phyloP scores from a whole-genome alignment of 1,140 invertebrate species.

The Hypsibius dujardini region DNA sequence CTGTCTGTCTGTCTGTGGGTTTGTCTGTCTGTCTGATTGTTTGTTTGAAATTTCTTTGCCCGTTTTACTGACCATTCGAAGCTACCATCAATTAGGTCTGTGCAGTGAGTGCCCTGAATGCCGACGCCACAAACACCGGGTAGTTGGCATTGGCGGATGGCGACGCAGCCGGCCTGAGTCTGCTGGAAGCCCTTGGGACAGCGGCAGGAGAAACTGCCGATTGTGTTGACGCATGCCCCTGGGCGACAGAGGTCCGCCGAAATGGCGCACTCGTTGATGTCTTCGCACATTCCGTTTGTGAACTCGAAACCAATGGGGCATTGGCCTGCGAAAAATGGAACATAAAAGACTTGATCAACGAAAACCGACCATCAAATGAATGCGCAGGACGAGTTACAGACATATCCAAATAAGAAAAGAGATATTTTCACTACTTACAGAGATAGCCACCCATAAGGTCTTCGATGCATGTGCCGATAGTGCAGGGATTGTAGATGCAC shows the following conservation, averaged over 20 bases:
- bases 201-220: constrained; percentile 60
- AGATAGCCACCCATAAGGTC: background rate
- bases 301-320: constrained; percentile 1
- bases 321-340: background rate
- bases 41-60: too few species aligned
- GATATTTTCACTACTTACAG: too few species aligned
- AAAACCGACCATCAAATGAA: too few species aligned
- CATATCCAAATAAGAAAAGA: too few species aligned
- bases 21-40: too few species aligned
- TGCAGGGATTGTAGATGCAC: constrained; percentile 15
- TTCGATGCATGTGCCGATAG: constrained; percentile 7
- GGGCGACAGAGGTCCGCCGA: constrained; percentile 65
- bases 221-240: constrained; percentile 59
- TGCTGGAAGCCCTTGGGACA: constrained; percentile 52
- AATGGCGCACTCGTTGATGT: constrained; percentile 67
- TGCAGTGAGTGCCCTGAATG: background rate
- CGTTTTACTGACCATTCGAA: too few species aligned
- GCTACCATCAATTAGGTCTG: background rate
- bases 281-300: constrained; percentile 36
- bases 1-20: too few species aligned
- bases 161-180: constrained; percentile 7
- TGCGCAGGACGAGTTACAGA: too few species aligned
- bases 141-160: background rate
- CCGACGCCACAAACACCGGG: constrained; percentile 13
- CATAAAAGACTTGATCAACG: too few species aligned